phyloP scores from a whole-genome alignment of 2,113 vertebrate genomes.

The Tragelaphus buxtoni region DNA sequence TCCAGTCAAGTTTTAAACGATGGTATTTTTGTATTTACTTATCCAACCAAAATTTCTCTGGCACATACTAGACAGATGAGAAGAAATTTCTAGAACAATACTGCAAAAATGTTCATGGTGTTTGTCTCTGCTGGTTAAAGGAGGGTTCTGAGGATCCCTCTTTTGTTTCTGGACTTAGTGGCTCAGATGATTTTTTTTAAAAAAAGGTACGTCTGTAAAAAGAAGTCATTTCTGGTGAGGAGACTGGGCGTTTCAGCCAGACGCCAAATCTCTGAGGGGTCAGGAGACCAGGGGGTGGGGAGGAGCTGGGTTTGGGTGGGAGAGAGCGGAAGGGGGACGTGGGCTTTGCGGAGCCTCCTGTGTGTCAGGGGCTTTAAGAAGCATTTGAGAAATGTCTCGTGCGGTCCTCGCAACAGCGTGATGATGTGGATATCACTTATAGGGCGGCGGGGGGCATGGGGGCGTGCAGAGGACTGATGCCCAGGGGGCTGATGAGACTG shows the following conservation, averaged over 20 bases:
- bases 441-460: neutral
- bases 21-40: neutral
- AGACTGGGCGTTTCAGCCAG: rapidly evolving
- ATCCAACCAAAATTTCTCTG: neutral
- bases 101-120: no score
- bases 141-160: no score
- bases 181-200: neutral
- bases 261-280: neutral
- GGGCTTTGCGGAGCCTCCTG: neutral
- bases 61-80: neutral
- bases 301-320: neutral
- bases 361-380: neutral
- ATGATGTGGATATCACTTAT: rapidly evolving
- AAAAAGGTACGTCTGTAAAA: neutral
- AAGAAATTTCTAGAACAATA: neutral
- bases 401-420: neutral
- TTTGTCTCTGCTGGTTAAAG: neutral
- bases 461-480: neutral
- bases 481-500: rapidly evolving
- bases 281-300: neutral
- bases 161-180: neutral
- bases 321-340: rapidly evolving
- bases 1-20: neutral
- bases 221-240: neutral
- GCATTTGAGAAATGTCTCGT: neutral